phyloP scores from a whole-genome alignment of 1,140 invertebrate genomes.

The Bombus sylvicola region DNA sequence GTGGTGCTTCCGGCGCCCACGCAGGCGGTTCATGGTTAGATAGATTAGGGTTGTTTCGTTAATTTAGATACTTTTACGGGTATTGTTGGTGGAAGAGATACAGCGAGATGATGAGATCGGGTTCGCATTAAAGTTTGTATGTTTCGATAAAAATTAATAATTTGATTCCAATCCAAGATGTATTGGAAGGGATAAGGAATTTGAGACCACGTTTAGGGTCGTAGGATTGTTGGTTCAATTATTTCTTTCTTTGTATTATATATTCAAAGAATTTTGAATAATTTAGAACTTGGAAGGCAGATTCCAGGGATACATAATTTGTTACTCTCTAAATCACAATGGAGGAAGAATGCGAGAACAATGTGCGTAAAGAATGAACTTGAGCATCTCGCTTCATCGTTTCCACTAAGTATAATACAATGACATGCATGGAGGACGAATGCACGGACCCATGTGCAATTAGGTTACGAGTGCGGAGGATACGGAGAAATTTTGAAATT shows the following conservation, averaged over 20 bases:
- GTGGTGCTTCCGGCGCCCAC: not conserved
- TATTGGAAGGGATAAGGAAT: not conserved
- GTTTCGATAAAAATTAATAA: not conserved
- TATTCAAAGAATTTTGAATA: not conserved
- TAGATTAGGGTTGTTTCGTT: too few relatives aligned
- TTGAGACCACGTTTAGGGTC: not conserved
- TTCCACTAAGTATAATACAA: not conserved
- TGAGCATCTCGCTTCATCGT: not conserved
- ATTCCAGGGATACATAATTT: too few relatives aligned
- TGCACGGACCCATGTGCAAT: conserved; percentile 12
- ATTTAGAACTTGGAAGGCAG: too few relatives aligned
- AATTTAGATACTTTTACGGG: not conserved
- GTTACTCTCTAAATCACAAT: too few relatives aligned
- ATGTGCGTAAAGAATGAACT: too few relatives aligned
- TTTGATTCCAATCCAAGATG: too few relatives aligned
- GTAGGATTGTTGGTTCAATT: not conserved
- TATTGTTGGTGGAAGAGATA: not conserved
- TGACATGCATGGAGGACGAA: conserved; percentile 28
- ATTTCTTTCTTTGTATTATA: not conserved
- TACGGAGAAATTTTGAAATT: not conserved
- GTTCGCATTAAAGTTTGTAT: not conserved
- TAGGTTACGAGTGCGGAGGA: not conserved
- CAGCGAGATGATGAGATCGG: not conserved
- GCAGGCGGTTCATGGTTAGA: conserved; percentile 29
- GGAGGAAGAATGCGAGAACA: too few relatives aligned